These are phyloP conservation scores for Mesoclemmys tuberculata DNA, from an alignment of 2,113 vertebrate species.

Conservation along the genomic window DNA sequence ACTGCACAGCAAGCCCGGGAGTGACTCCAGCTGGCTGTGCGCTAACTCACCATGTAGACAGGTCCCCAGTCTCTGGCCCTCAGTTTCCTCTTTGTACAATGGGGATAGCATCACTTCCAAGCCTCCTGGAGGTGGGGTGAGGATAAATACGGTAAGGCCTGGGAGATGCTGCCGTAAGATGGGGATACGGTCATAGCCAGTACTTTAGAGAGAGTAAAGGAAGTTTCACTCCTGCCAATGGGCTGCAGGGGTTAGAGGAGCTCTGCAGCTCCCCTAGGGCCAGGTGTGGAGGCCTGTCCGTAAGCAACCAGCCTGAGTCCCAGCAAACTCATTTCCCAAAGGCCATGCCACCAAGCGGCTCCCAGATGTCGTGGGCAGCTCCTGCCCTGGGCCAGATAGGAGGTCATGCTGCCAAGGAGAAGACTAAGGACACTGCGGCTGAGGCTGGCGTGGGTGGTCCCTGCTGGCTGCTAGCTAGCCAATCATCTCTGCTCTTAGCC, in stretches of 20 bases:
- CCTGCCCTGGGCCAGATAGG: neutral
- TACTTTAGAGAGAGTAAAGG: neutral
- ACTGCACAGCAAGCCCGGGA: neutral
- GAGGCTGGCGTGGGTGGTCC: neutral
- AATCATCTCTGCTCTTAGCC: fast-evolving
- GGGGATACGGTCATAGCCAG: too few species aligned
- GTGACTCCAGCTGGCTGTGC: neutral
- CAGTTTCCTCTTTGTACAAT: neutral
- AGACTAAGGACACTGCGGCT: neutral
- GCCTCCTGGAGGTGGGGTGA: neutral
- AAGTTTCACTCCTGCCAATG: neutral
- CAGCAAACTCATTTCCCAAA: neutral
- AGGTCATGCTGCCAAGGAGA: neutral
- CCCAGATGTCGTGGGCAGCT: neutral
- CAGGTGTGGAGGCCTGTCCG: neutral
- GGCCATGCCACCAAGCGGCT: neutral
- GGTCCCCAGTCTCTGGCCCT: neutral
- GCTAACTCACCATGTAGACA: neutral
- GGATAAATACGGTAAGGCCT: too few species aligned
- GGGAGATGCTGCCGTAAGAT: too few species aligned
- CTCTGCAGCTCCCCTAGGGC: neutral
- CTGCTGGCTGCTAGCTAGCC: neutral
- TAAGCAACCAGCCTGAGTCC: neutral
- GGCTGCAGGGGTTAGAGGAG: neutral
- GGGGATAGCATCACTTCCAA: neutral